Base-by-base conservation (phyloP, 1,140 invertebrate species). In the Adoxophyes honmai region DNA sequence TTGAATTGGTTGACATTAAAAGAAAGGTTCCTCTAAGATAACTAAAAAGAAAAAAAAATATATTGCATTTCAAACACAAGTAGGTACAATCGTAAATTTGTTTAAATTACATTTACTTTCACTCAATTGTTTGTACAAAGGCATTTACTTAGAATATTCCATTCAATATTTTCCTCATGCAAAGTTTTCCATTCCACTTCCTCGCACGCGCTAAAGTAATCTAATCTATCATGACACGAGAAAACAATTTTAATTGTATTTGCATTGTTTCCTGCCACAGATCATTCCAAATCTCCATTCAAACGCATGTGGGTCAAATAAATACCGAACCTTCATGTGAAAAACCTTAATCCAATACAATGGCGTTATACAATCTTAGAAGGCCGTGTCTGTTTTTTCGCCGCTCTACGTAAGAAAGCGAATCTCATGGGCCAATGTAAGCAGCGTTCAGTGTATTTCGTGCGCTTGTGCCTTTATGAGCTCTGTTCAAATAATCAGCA, bases 341-440 rank as follows among this genome's bases (percentile, higher is more conserved):
- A 48, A 48, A 48, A 44, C 39, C 39, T 44, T 44, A 44, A 21
- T 48, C 10, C 42, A 28, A 28, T 28, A 48, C 42, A 48, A 48
- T 48, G 7, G 21, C 21, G 39, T 44, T 58, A 59, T 48, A 37
- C 34, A 67, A 59, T 54, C 21, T 2, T 28, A 55, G 59, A 66
- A 68, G 53, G 75, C 64, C 75, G 51, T 35, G 42, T 86, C 78
- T 83, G 59, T 68, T 69, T 74, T 64, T 78, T 76, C 64, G 18
- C 62, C 74, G 55, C 56, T 74, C 82, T 80, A 68, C 72, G 75
- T 76, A 75, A 70, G 72, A 81, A 81, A 81, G 75, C 75, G 75
- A 83, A 79, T 81, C 78, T 85, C 73, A 59, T 61, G 60, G 52
- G 66, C 71, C 59, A 76, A 75, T 73, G 71, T 78, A 68, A 60